Evolutionary conservation across 2,113 vertebrate species (phyloP).

Genomic region (Balaenoptera acutorostrata): DNA sequence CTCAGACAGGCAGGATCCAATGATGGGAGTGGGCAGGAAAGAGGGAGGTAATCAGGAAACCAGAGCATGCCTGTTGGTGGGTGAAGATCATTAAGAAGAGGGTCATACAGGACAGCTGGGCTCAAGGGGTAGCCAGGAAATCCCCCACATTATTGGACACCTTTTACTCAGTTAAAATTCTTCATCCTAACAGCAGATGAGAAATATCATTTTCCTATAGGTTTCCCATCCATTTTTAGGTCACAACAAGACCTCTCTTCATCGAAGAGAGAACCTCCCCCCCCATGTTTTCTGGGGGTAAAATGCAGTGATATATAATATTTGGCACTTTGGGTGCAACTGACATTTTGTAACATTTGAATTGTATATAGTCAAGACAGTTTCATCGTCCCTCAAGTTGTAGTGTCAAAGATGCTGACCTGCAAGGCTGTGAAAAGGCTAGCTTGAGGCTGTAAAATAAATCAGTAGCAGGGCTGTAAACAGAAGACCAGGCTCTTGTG

Average conservation of each 20-base stretch:
- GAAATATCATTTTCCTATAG: conserved; percentile 4
- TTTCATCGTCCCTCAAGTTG: not conserved
- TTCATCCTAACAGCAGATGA: not conserved
- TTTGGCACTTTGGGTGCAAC: not conserved
- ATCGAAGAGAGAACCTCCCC: not conserved
- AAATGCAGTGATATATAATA: conserved; percentile 13
- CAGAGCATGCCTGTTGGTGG: no score
- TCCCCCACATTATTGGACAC: not conserved
- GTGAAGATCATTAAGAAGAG: not conserved
- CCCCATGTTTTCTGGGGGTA: not conserved
- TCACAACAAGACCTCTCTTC: not conserved
- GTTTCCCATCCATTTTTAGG: not conserved
- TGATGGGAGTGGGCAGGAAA: not conserved
- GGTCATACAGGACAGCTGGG: not conserved
- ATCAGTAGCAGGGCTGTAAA: not conserved
- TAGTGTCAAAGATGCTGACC: not conserved
- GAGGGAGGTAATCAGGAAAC: not conserved
- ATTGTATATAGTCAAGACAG: not conserved
- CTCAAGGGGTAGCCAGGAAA: not conserved
- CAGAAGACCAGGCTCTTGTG: not conserved
- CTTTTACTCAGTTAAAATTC: not conserved
- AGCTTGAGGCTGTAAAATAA: not conserved
- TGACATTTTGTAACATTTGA: not conserved
- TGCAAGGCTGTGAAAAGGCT: not conserved
- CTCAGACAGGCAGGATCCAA: not conserved